Percentiles rank a stretch among this genome's conserved stretches.
Conservation (phyloP, 2,888 invertebrate genomes). For the Phytoseiulus persimilis region DNA sequence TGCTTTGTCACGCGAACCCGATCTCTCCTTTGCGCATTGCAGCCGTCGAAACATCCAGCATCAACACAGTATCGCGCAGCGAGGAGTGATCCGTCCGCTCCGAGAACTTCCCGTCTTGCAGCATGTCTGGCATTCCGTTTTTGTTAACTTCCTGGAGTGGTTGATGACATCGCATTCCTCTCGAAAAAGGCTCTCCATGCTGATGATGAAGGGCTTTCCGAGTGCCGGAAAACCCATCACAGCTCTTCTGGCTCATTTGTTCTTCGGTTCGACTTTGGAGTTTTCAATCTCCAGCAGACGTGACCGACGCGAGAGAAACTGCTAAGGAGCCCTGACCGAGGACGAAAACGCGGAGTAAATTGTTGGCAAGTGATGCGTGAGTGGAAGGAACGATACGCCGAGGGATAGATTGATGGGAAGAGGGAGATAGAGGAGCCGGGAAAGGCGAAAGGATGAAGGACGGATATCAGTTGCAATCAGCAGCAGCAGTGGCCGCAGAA, state of each 20-base stretch:
- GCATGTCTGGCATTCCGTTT: no score
- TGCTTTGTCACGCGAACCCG: background rate
- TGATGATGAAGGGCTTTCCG: no score
- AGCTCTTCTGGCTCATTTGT: no score
- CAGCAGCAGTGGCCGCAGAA: background rate
- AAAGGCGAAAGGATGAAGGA: background rate
- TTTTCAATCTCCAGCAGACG: background rate
- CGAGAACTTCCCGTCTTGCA: no score
- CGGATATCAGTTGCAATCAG: background rate
- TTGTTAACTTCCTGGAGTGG: no score
- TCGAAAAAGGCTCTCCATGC: no score
- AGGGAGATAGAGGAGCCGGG: background rate
- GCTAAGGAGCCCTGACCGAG: background rate
- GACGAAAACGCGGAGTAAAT: background rate
- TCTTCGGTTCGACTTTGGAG: no score
- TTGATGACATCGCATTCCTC: no score
- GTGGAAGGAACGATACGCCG: background rate
- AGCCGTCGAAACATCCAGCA: no score
- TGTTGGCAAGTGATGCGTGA: background rate
- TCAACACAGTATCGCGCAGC: no score
- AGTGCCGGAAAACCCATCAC: no score
- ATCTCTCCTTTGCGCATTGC: background rate
- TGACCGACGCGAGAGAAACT: background rate
- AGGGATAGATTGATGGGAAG: background rate
- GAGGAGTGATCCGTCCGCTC: no score